Percentiles rank a stretch among this genome's conserved stretches.
Conservation (phyloP, 2,797 vertebrate species). For the Meriones psammophilus region DNA sequence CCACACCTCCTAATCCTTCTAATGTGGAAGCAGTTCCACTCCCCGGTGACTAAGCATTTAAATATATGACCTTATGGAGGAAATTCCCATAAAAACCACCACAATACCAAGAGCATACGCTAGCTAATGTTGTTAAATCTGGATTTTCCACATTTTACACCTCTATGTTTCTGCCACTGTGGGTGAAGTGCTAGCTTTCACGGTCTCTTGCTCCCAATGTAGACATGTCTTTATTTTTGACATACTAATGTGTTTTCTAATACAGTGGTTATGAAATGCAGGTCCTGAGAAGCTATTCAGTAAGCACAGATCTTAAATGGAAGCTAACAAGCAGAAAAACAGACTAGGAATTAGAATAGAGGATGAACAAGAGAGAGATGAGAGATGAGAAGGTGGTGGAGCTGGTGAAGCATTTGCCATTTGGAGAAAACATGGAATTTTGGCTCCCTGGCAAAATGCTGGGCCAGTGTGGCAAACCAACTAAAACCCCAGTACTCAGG, state of each 20-base stretch:
- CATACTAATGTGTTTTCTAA: slow-evolving; percentile 48
- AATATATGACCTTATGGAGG: neutral
- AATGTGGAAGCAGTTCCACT: neutral
- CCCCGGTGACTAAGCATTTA: neutral
- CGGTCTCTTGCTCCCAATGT: neutral
- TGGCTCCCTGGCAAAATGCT: neutral
- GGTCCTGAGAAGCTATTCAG: neutral
- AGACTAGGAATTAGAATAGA: slow-evolving; percentile 15
- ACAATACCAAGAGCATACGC: neutral
- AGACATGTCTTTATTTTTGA: neutral
- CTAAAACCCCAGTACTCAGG: neutral
- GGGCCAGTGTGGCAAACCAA: neutral
- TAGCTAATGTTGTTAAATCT: neutral
- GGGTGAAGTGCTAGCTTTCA: neutral
- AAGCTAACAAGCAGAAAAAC: slow-evolving; percentile 29
- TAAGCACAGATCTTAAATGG: neutral
- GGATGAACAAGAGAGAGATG: neutral
- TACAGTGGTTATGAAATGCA: slow-evolving; percentile 10
- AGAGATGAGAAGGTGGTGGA: neutral
- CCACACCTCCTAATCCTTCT: neutral
- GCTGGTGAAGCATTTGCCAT: no score
- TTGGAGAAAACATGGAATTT: neutral
- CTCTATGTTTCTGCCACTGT: neutral
- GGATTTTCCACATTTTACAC: slow-evolving; percentile 18
- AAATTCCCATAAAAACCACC: neutral